Evolutionary conservation across 1,140 invertebrate species (phyloP).

Genomic region (Lasioglossum baleicum): DNA sequence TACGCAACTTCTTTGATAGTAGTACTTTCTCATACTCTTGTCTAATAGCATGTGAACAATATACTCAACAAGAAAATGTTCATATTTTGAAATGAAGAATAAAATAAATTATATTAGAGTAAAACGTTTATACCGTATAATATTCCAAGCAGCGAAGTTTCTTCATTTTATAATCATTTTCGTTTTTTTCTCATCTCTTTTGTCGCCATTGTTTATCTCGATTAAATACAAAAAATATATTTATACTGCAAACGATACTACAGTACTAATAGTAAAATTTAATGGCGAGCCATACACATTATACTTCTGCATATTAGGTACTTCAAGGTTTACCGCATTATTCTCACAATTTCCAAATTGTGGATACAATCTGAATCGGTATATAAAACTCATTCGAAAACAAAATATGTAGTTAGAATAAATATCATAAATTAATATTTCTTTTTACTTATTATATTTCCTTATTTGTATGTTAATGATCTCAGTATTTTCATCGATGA

Average conservation of each 20-base stretch:
- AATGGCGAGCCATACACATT: not conserved
- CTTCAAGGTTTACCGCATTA: slow-evolving; percentile 21
- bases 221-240: no score
- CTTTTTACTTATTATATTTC: no score
- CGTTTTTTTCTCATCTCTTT: not conserved
- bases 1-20: not conserved
- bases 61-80: not conserved
- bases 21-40: not conserved
- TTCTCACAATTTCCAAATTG: no score
- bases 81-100: not conserved
- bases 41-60: not conserved
- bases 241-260: not conserved
- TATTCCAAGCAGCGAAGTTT: not conserved
- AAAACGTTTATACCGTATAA: slow-evolving; percentile 1
- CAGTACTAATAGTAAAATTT: not conserved
- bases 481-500: no score
- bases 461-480: no score
- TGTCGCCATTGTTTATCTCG: no score
- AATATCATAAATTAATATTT: no score
- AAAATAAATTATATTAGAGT: not conserved
- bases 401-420: no score
- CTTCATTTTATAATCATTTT: not conserved
- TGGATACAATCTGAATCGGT: no score
- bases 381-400: no score
- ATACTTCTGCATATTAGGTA: slow-evolving; percentile 26